Percentiles rank a stretch among this genome's conserved stretches.
Evolutionary conservation across 2,888 invertebrate genomes (phyloP).

Genomic region (Coelopa pilipes): DNA sequence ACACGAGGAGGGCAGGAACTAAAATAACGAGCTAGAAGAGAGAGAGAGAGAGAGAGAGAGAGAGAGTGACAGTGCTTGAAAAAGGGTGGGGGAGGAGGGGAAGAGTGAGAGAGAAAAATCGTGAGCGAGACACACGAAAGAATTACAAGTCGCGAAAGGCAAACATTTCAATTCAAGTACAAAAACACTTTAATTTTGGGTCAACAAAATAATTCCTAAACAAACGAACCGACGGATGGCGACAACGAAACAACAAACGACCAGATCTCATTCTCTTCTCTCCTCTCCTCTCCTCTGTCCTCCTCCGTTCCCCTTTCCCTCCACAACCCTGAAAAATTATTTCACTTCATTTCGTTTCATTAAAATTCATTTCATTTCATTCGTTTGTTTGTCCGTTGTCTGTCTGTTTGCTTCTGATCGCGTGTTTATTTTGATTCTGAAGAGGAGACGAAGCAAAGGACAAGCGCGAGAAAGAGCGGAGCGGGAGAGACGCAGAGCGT

Average conservation of each 20-base stretch:
- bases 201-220: slow-evolving; percentile 19
- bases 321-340: too few species aligned
- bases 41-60: too few species aligned
- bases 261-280: not conserved
- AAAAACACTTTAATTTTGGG: slow-evolving; percentile 27
- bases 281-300: too few species aligned
- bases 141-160: not conserved
- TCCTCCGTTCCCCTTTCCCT: too few species aligned
- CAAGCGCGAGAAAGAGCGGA: too few species aligned
- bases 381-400: slow-evolving; percentile 2
- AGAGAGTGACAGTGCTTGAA: too few species aligned
- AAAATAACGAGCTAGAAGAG: too few species aligned
- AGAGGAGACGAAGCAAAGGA: not conserved
- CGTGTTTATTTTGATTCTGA: slow-evolving; percentile 18
- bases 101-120: not conserved
- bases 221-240: slow-evolving; percentile 1
- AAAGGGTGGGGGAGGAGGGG: too few species aligned
- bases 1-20: too few species aligned
- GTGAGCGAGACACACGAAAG: not conserved
- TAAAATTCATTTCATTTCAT: slow-evolving; percentile 17
- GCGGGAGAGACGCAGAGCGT: too few species aligned
- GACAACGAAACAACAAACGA: not conserved
- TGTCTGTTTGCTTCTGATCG: slow-evolving; percentile 4
- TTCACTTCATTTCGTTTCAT: slow-evolving; percentile 7
- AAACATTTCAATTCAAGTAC: slow-evolving; percentile 23